These are phyloP conservation scores for Paracentrotus lividus DNA, from an alignment of 53 echinoderm and acorn worm species.

Conservation along the genomic window DNA sequence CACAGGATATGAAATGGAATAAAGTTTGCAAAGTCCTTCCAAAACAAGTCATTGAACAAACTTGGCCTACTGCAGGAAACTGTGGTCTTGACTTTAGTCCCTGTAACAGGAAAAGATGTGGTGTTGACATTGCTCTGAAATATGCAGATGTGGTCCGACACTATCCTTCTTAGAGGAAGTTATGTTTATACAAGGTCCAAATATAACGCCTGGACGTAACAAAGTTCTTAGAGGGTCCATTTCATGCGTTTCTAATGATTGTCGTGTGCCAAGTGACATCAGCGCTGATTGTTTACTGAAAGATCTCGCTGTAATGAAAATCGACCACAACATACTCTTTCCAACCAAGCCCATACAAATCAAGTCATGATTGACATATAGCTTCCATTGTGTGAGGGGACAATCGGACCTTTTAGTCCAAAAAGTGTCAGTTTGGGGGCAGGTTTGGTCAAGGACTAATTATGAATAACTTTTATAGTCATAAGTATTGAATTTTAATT, in stretches of 20 bases:
- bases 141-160: neutral
- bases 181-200: neutral
- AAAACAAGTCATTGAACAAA: neutral
- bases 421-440: neutral
- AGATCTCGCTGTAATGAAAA: neutral
- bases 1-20: neutral
- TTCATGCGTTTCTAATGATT: neutral
- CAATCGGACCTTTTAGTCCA: neutral
- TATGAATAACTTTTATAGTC: too few species aligned
- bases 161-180: neutral
- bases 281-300: neutral
- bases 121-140: neutral
- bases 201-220: neutral
- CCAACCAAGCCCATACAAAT: neutral
- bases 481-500: neutral
- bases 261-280: neutral
- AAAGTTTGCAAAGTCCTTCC: neutral
- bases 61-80: slow-evolving; percentile 1
- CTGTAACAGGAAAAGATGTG: slow-evolving; percentile 19
- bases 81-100: slow-evolving; percentile 20
- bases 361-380: slow-evolving; percentile 8
- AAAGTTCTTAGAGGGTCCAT: neutral
- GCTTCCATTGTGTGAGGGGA: neutral
- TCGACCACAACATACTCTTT: slow-evolving; percentile 6
- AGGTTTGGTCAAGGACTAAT: slow-evolving; percentile 35